Percentiles rank a stretch among this genome's conserved stretches.
Evolutionary conservation across 2,888 invertebrate genomes (phyloP).

Genomic region (Deroplatys truncata): DNA sequence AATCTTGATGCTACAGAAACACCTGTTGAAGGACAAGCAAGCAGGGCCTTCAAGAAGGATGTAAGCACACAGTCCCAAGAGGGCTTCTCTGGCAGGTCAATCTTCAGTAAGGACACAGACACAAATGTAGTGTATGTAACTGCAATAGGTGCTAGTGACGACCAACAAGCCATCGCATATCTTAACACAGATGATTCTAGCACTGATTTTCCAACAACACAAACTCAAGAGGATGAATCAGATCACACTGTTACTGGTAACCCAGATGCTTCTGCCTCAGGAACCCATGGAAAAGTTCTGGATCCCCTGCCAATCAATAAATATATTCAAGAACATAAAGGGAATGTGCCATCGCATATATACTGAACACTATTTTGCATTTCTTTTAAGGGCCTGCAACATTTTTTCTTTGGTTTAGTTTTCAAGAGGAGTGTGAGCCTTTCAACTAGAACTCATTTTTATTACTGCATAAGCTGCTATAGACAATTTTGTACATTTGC

Average conservation of each 20-base stretch:
- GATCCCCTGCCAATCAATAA: conserved; percentile 21
- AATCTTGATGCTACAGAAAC: neutral
- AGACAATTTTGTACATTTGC: neutral
- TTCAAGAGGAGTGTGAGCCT: neutral
- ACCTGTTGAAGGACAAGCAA: neutral
- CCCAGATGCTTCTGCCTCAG: conserved; percentile 17
- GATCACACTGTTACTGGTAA: conserved; percentile 21
- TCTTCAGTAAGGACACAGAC: conserved; percentile 53
- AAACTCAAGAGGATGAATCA: conserved; percentile 16
- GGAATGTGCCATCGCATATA: neutral
- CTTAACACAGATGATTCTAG: neutral
- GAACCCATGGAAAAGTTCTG: conserved; percentile 19
- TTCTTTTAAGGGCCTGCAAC: neutral
- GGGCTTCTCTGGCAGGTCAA: conserved; percentile 47
- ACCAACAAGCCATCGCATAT: conserved; percentile 29
- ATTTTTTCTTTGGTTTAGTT: neutral
- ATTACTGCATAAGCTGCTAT: neutral
- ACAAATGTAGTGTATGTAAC: conserved; percentile 44
- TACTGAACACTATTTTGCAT: neutral
- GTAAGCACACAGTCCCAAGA: neutral
- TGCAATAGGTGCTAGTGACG: conserved; percentile 38
- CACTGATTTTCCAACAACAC: conserved; percentile 8
- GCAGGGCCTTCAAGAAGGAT: neutral
- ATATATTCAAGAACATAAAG: neutral
- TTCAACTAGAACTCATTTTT: neutral